Base-by-base conservation (phyloP, 2,113 vertebrate species). In the Microcebus murinus region DNA sequence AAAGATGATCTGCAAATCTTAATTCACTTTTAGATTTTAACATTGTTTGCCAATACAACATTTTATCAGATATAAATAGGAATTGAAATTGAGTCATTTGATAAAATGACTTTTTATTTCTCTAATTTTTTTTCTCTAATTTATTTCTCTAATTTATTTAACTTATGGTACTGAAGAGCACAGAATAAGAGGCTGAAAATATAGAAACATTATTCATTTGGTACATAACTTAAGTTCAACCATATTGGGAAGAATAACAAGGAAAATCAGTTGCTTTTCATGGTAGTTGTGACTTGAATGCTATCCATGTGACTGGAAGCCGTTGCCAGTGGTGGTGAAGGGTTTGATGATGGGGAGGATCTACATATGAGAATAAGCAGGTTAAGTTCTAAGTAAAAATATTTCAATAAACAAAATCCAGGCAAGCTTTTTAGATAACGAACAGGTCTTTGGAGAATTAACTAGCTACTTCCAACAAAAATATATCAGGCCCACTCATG, bases 351-450 rank as follows among this genome's bases (percentile, higher is more conserved):
- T 79, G 36, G 74, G 8, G 18, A 88, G 11, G 87, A 0, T 0
- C 3, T 71, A 1, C 63, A 84, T 39, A 86, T 15, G 18, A 90
- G 45, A 59, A 87, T 73, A 61, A 83, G 13, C 6, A 67, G 9
- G 67, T 92, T 45, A 94, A 10, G 1, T 74, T 34, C 21, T 85
- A 94, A 45, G 48, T 68, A 3, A 94, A 90, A 97, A 15, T 25
- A 10, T 82, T 84, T 95, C 63, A 83, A 68, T 94, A 80, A 95
- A 81, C 61, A 42, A 52, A 77, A 97, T 31, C 4, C 86, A n/a
- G 76, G 96, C 18, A 97, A 65, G 34, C 0, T 68, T 65, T 70
- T 67, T 45, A 83, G 18, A 85, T 36, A 82, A 65, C 50, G 12
- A 96, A 13, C 4, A 81, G 14, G 4, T 88, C n/a, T 88, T 90